Evolutionary conservation across 1,140 invertebrate genomes (phyloP).

Genomic region (Cydia strobilella): DNA sequence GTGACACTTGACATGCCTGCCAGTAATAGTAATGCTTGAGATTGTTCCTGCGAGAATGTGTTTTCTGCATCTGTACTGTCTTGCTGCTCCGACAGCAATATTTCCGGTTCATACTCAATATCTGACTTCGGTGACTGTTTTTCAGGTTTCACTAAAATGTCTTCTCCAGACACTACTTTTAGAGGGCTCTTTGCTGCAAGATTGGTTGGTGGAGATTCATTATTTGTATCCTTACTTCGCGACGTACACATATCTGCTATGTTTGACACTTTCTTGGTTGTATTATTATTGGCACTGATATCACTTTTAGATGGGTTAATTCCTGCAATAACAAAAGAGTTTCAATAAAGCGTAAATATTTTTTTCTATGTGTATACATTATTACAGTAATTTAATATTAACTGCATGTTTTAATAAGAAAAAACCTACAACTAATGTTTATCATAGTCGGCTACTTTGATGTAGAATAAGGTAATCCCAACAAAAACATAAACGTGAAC

Average conservation of each 20-base stretch:
- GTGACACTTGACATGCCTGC: conserved; percentile 68
- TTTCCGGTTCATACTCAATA: conserved; percentile 75
- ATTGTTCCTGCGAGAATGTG: conserved; percentile 61
- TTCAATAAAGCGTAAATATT: conserved; percentile 3
- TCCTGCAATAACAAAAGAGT: conserved; percentile 51
- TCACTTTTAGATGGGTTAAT: conserved; percentile 74
- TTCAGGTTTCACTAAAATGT: conserved; percentile 68
- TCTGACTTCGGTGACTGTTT: conserved; percentile 75
- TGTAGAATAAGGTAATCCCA: no score
- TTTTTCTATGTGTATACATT: not conserved
- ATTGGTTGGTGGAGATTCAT: conserved; percentile 53
- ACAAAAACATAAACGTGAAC: no score
- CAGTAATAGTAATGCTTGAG: conserved; percentile 64
- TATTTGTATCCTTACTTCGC: conserved; percentile 57
- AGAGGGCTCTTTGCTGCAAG: conserved; percentile 59
- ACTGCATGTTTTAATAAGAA: no score
- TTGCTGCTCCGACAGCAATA: conserved; percentile 73
- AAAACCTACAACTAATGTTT: no score
- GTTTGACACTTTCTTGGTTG: conserved; percentile 60
- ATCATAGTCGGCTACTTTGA: no score
- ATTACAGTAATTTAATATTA: no score
- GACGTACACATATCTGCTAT: conserved; percentile 51
- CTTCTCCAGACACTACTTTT: conserved; percentile 55
- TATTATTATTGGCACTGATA: conserved; percentile 54
- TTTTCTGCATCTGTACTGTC: conserved; percentile 63